Percentiles rank a stretch among this genome's conserved stretches.
phyloP scores from a whole-genome alignment of 2,888 invertebrate species.

The Seira musarum region DNA sequence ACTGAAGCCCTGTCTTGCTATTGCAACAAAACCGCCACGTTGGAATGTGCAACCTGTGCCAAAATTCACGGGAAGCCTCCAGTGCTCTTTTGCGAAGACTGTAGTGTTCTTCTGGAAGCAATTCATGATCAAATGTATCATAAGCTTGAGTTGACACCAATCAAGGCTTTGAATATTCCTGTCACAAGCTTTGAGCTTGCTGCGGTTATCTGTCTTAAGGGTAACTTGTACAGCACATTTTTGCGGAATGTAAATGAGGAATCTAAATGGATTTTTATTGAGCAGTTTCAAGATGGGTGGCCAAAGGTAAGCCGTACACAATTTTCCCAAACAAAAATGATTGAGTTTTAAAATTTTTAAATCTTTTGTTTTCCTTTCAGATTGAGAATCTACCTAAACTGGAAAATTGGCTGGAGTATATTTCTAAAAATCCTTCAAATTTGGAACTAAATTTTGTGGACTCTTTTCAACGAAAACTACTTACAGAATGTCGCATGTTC shows the following conservation, averaged over 20 bases:
- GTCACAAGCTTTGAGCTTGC: slow-evolving; percentile 30
- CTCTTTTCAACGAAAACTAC: slow-evolving; percentile 29
- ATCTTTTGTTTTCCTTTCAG: slow-evolving; percentile 23
- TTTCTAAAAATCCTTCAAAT: not conserved
- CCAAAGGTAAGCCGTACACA: slow-evolving; percentile 33
- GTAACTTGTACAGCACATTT: slow-evolving; percentile 39
- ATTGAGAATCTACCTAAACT: slow-evolving; percentile 43
- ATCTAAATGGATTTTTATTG: slow-evolving; percentile 48
- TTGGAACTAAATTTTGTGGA: slow-evolving; percentile 10
- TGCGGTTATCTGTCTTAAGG: slow-evolving; percentile 53
- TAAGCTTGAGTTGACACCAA: slow-evolving; percentile 46
- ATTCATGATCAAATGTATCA: slow-evolving; percentile 54
- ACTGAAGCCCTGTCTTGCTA: slow-evolving; percentile 39
- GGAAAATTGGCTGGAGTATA: slow-evolving; percentile 48
- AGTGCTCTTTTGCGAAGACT: slow-evolving; percentile 58
- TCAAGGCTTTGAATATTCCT: slow-evolving; percentile 8
- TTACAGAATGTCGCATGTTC: slow-evolving; percentile 58
- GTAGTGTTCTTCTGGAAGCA: slow-evolving; percentile 53
- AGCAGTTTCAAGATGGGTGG: slow-evolving; percentile 42
- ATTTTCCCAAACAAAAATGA: not conserved
- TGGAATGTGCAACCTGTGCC: slow-evolving; percentile 57
- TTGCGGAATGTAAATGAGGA: slow-evolving; percentile 32
- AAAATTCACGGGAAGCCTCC: slow-evolving; percentile 46
- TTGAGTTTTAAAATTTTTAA: slow-evolving; percentile 4
- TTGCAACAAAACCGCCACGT: slow-evolving; percentile 56